A percentile compares a stretch with the other conserved stretches of the same genome.
Evolutionary conservation across 2,797 vertebrate species (phyloP).

Genomic region (Eremophila alpestris): DNA sequence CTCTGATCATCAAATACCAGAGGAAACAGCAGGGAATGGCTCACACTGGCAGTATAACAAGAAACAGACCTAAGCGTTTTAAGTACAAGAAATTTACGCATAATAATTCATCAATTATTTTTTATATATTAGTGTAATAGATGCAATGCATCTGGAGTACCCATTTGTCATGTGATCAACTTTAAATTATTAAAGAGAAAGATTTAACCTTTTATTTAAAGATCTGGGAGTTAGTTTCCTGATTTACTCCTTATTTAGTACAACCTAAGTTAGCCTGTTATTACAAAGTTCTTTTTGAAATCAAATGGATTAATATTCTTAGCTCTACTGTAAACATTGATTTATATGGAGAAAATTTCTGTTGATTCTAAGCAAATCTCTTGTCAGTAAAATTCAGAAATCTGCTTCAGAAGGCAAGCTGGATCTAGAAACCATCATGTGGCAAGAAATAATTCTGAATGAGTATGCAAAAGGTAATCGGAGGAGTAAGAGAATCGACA

Average conservation of each 20-base stretch:
- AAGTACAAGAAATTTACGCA: neutral
- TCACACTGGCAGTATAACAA: neutral
- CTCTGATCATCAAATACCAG: neutral
- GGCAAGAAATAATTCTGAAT: neutral
- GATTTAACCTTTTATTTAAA: neutral
- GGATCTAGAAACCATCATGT: neutral
- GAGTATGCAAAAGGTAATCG: neutral
- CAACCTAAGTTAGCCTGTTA: neutral
- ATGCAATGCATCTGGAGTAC: neutral
- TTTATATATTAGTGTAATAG: neutral
- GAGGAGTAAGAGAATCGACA: conserved; percentile 38
- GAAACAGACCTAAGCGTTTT: conserved; percentile 4
- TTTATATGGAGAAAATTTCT: neutral
- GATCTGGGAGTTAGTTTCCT: neutral
- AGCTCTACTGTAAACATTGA: neutral
- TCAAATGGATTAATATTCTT: neutral
- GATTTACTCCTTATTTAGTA: neutral
- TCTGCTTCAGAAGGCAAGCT: conserved; percentile 22
- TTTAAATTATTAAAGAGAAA: neutral
- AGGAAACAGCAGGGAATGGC: neutral
- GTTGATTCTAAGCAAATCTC: conserved; percentile 31
- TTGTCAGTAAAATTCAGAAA: conserved; percentile 34
- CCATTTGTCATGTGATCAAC: neutral
- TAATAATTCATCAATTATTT: neutral
- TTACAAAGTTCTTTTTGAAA: neutral